Evolutionary conservation across 2,888 invertebrate genomes (phyloP), one percentile per base, ranked within the genome.

Genomic region (Aphodius sticticus): DNA sequence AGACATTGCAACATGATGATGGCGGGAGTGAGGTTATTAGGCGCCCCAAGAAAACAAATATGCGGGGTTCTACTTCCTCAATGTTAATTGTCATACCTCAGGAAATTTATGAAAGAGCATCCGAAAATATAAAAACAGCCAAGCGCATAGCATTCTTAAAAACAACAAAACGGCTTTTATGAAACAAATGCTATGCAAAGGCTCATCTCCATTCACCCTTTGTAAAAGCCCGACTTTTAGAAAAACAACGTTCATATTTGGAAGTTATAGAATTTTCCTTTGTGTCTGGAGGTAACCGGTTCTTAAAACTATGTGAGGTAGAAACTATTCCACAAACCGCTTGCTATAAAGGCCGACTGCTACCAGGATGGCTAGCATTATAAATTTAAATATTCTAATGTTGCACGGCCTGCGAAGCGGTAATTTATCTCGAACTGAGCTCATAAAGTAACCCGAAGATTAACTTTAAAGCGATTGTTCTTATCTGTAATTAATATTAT

Each of bases 401-500:
- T 53, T 53, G 53, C 53, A 53, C 53, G 53, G 7, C 53, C 53
- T 12, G 1, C 53, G 53, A 12, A 53, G 12, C 53, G 53, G 53
- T 53, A 53, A 53, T 53, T 53, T 53, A 53, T 53, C 53, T 53
- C 53, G 53, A 53, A 53, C 53, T 1, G 36, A 74, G 74, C 74
- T 74, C 74, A 74, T 74, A 74, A 74, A 74, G 36, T 74, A 74
- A n/a, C 37, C 74, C 35, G 36, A 53, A 37, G 74, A 74, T 74
- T 74, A 74, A 74, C 36, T 74, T 74, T 74, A 74, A 74, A 74
- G 36, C 74, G 74, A 74, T 74, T 37, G 74, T 37, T 37, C 74
- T 37, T 74, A 74, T 74, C 37, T 37, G 74, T 74, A 74, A 74
- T 74, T 74, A 74, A 74, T 74, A 74, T 74, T 74, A 37, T 37